phyloP scores from a whole-genome alignment of 2,113 vertebrate genomes.

The Boulengeromyrus knoepffleri region DNA sequence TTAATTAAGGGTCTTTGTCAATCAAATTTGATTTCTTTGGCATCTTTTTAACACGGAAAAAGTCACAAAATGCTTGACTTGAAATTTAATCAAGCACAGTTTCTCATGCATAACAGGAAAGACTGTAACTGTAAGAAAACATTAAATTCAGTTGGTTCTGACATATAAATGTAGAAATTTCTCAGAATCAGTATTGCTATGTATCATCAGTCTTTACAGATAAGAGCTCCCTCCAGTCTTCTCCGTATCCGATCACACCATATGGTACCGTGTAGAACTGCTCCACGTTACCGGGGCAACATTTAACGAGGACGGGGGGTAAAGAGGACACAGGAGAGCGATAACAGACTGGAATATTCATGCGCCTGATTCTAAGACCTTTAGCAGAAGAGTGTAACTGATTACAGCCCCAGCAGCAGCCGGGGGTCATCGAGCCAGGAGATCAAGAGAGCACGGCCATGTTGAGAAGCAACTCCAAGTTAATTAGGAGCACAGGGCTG shows the following conservation, averaged over 20 bases:
- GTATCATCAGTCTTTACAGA: neutral
- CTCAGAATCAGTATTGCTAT: neutral
- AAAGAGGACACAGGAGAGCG: neutral
- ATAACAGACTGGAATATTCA: conserved; percentile 5
- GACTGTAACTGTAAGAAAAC: neutral
- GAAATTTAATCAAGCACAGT: neutral
- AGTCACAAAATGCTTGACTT: neutral
- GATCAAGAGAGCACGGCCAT: neutral
- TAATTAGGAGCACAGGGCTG: neutral
- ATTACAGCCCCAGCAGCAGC: neutral
- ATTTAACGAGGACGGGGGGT: neutral
- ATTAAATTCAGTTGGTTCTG: neutral
- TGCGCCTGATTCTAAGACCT: neutral
- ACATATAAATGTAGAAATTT: neutral
- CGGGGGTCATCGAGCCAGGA: neutral
- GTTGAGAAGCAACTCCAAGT: neutral
- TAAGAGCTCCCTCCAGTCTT: neutral
- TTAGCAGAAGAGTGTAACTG: conserved; percentile 4
- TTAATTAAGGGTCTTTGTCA: neutral
- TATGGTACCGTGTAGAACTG: neutral
- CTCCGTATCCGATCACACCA: neutral
- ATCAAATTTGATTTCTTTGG: neutral
- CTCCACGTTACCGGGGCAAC: neutral
- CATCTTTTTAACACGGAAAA: neutral
- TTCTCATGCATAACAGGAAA: neutral